Evolutionary conservation across 2,113 vertebrate species (phyloP), one percentile per base, ranked within the genome.

Genomic region (Eulemur macaco): DNA sequence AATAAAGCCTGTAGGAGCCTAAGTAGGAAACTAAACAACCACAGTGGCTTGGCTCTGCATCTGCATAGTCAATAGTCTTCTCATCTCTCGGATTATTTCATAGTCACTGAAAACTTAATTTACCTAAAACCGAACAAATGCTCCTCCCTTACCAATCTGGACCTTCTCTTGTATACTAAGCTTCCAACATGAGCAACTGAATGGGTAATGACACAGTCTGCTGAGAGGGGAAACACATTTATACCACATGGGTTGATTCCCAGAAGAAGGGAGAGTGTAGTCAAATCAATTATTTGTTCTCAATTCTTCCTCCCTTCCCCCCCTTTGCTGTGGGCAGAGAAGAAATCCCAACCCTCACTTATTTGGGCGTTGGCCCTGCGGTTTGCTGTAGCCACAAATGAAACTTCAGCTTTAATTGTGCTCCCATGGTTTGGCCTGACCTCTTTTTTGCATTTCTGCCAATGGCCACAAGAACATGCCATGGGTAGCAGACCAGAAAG

Each of bases 101-200:
- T 11, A 91, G 37, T 91, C 78, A 63, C 73, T 20, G 89, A 54
- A 12, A 86, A 76, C 31, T 58, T 69, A 37, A 23, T 58, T 68
- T 50, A 80, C 29, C 60, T 73, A 27, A 95, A 86, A 73, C 14
- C 34, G n/a, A 86, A 88, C 47, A 87, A 90, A 93, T 60, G 45
- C 31, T 81, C 64, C 63, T 71, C 56, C 42, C 23, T 88, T 91
- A 56, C 56, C 11, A 71, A 15, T 42, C 54, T 45, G 34, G 56
- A 31, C 56, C 21, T 76, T 89, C 25, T 92, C n/a, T 80, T 73
- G 21, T 50, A 71, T 34, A 45, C 50, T 58, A 69, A 47, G 31
- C 37, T 91, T 80, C 71, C 91, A 64, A 89, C 39, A 54, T 8
- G 71, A 91, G 63, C 83, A 94, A 83, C 25, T 87, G 52, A 77